Conservation (phyloP, 1,140 invertebrate genomes). For the Steinernema khuongi region DNA sequence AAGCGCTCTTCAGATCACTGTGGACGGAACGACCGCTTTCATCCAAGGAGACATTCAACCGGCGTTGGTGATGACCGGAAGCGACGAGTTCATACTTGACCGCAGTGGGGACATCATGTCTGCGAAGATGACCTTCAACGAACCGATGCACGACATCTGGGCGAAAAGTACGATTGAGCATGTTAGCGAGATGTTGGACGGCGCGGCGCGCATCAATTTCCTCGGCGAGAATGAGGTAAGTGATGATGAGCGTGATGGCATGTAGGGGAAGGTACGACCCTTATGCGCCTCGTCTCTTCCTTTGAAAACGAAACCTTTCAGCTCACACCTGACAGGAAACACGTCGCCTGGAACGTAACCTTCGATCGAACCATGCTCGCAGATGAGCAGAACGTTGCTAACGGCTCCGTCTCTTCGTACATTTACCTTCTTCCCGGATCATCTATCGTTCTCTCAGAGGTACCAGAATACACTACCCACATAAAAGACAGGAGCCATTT, state of each 20-base stretch:
- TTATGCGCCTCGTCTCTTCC: neutral
- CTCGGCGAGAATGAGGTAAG: too few species aligned
- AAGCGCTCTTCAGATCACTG: too few species aligned
- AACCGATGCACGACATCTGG: too few species aligned
- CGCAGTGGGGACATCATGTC: neutral
- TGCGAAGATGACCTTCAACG: neutral
- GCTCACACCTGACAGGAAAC: neutral
- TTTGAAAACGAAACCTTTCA: neutral
- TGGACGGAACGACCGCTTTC: neutral
- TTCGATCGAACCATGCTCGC: neutral
- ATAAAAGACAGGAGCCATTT: neutral
- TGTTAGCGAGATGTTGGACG: too few species aligned
- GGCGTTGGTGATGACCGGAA: neutral
- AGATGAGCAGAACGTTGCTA: neutral
- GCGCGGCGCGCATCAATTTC: too few species aligned
- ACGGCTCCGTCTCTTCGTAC: neutral
- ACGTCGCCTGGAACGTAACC: constrained; percentile 1
- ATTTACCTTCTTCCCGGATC: neutral
- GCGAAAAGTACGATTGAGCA: too few species aligned
- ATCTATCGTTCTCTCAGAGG: neutral
- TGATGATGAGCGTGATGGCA: too few species aligned
- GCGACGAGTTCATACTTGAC: neutral
- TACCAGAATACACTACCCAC: neutral
- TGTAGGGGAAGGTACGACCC: neutral
- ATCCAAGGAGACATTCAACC: neutral